phyloP scores from a whole-genome alignment of 2,113 vertebrate genomes.

The Bettongia penicillata region DNA sequence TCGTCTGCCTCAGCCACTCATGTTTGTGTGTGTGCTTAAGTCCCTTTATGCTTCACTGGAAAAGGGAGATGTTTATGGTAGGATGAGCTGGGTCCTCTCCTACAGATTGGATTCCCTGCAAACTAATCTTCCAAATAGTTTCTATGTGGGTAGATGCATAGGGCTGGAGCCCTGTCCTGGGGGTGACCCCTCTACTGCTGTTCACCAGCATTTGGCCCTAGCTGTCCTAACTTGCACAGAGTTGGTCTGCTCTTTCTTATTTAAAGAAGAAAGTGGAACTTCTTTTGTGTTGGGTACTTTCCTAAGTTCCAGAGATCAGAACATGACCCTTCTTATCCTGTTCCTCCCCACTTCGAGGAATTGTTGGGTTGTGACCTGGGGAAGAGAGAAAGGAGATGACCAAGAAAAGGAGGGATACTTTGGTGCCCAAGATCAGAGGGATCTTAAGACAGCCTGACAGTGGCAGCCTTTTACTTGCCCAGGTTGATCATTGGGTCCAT shows the following conservation, averaged over 20 bases:
- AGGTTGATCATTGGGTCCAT: neutral
- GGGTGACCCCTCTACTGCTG: conserved; percentile 45
- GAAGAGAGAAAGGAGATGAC: neutral
- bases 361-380: neutral
- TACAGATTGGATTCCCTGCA: conserved; percentile 74
- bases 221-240: conserved; percentile 8
- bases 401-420: neutral
- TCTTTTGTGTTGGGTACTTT: neutral
- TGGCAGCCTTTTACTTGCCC: neutral
- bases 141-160: conserved; percentile 50
- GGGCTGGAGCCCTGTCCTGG: conserved; percentile 51
- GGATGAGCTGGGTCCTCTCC: conserved; percentile 76
- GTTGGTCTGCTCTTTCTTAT: neutral
- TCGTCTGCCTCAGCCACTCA: conserved; percentile 56
- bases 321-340: neutral
- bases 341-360: neutral
- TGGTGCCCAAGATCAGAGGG: neutral
- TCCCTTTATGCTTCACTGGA: conserved; percentile 75
- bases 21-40: conserved; percentile 66
- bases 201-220: conserved; percentile 18
- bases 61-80: conserved; percentile 73
- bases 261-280: neutral
- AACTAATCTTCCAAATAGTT: conserved; percentile 74
- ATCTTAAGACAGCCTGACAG: neutral
- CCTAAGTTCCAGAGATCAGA: neutral